Base-by-base conservation (phyloP, 2,113 vertebrate genomes). In the Okapia johnstoni region DNA sequence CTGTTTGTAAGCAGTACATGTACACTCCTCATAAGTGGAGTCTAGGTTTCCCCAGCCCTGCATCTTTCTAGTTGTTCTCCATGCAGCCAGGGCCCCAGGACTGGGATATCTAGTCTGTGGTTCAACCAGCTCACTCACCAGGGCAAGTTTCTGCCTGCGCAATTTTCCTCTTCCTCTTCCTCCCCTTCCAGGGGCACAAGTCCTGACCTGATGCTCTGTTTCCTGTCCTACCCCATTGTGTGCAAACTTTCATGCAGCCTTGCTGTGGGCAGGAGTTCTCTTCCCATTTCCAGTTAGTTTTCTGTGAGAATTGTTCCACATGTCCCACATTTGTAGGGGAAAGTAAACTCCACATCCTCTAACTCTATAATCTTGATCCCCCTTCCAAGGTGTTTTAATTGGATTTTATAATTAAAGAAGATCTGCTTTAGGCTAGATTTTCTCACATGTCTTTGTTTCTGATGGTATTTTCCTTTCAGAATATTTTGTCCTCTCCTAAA, bases 1-100 rank as follows among this genome's bases (percentile, higher is more conserved):
- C 33, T 81, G 30, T n/a, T n/a, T 50, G 30, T 50, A n/a, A 80
- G 30, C 17, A n/a, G 77, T 52, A 52, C 48, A 1, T 33, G 30
- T 30, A 33, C 30, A 7, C 16, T 19, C 48, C 80, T 36, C 0
- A 0, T 36, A 13, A 55, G 4, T 25, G 7, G 21, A 15, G 21
- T 83, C 21, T 83, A 26, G 80, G 52, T 26, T 26, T 83, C 21
- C 14, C 52, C n/a, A 55, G 80, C 52, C 33, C 12, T 26, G 12
- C 7, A 1, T 36, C 80, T 83, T 55, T 23, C 33, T 36, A 55
- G 33, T 15, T 33, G 80, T 3, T 55, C 21, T 83, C 52, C 17
- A 40, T 25, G n/a, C n/a, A 36, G 1, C 80, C 23, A 36, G 19
- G 21, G n/a, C 52, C 12, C 52, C 7, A 15, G 33, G n/a, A 26